A percentile compares a stretch with the other conserved stretches of the same genome.
Evolutionary conservation across 1,140 invertebrate species (phyloP).

Genomic region (Meloidogyne floridensis): DNA sequence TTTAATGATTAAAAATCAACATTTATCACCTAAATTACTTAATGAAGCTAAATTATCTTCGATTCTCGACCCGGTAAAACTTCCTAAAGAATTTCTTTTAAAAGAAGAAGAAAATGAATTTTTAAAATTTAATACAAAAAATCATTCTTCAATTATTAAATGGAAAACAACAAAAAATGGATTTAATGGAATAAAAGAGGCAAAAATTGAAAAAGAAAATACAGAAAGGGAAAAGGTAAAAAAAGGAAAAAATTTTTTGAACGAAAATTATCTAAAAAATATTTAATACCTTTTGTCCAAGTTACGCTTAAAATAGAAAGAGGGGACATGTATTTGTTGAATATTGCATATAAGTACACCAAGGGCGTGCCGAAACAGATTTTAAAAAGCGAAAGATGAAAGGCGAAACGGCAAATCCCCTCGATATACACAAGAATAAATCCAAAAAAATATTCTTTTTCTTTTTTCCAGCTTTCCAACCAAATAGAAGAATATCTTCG

Average conservation of each 20-base stretch:
- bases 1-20: slow-evolving; percentile 49
- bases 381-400: too few species aligned
- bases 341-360: too few species aligned
- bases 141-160: not conserved
- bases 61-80: slow-evolving; percentile 32
- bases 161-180: not conserved
- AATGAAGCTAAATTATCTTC: slow-evolving; percentile 19
- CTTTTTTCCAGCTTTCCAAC: slow-evolving; percentile 34
- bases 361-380: too few species aligned
- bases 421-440: too few species aligned
- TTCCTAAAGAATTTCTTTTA: slow-evolving; percentile 34
- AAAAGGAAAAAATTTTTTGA: not conserved
- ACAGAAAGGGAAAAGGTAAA: not conserved
- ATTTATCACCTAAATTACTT: slow-evolving; percentile 40
- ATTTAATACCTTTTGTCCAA: not conserved
- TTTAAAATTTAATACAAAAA: not conserved
- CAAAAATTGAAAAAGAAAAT: not conserved
- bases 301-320: too few species aligned
- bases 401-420: too few species aligned
- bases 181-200: slow-evolving; percentile 4
- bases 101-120: not conserved
- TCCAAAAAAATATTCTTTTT: too few species aligned
- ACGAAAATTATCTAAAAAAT: not conserved
- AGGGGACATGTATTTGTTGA: too few species aligned
- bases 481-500: slow-evolving; percentile 35